Percentiles rank a stretch among this genome's conserved stretches.
Conservation (phyloP, 2,888 invertebrate species). For the Lepidocyrtinus sp. region DNA sequence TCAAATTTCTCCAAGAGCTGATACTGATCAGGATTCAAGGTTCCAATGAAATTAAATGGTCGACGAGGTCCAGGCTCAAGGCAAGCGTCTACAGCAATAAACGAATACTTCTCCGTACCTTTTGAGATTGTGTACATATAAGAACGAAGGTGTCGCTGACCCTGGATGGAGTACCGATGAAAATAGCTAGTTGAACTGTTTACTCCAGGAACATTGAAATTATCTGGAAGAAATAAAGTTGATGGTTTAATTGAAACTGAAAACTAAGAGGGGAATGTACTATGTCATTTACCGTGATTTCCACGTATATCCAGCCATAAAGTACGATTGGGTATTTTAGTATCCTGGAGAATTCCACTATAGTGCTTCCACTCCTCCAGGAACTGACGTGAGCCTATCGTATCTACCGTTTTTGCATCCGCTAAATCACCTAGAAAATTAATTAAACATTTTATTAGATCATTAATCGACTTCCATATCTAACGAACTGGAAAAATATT, state of each 20-base stretch:
- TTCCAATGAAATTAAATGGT: conserved; percentile 93
- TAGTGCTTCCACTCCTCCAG: conserved; percentile 89
- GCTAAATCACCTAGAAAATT: conserved; percentile 83
- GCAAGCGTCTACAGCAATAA: conserved; percentile 90
- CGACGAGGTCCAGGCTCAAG: conserved; percentile 88
- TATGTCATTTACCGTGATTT: conserved; percentile 82
- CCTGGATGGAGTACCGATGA: conserved; percentile 85
- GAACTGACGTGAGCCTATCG: conserved; percentile 86
- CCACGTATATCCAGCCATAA: conserved; percentile 92
- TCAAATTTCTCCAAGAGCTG: conserved; percentile 77
- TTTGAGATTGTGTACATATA: conserved; percentile 80
- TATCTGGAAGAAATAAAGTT: conserved; percentile 78
- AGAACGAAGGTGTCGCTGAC: conserved; percentile 79
- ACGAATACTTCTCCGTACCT: conserved; percentile 81
- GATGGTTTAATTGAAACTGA: too few relatives aligned
- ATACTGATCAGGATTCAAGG: conserved; percentile 77
- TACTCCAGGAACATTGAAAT: conserved; percentile 85
- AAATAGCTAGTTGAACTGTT: conserved; percentile 83
- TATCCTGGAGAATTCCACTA: conserved; percentile 79
- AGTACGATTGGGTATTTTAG: conserved; percentile 80
- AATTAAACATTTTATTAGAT: too few relatives aligned
- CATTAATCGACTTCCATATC: too few relatives aligned
- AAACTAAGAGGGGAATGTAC: too few relatives aligned
- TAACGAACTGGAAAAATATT: too few relatives aligned
- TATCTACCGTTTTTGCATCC: conserved; percentile 86